A percentile compares a stretch with the other conserved stretches of the same genome.
Conservation (phyloP, 2,888 invertebrate species). For the Calliphora vomitoria region DNA sequence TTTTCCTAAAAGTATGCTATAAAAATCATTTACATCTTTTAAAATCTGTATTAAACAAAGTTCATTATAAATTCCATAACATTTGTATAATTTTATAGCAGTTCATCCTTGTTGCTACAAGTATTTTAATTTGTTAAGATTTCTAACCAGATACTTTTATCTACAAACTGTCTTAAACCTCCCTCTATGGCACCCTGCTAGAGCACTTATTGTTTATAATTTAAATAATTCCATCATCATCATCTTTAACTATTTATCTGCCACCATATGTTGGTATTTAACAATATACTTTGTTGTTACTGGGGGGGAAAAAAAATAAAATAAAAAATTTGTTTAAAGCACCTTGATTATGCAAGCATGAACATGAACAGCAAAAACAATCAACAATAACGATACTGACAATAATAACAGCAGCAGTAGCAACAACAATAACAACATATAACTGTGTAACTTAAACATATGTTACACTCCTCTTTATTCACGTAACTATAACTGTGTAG, state of each 20-base stretch:
- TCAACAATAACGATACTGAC: constrained; percentile 59
- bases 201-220: constrained; percentile 25
- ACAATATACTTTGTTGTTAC: constrained; percentile 41
- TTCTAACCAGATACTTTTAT: not conserved
- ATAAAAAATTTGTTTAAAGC: constrained; percentile 40
- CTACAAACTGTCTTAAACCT: not conserved
- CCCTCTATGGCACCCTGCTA: not conserved
- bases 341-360: constrained; percentile 71
- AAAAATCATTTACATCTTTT: constrained; percentile 8
- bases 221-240: constrained; percentile 51
- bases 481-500: constrained; percentile 4
- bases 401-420: constrained; percentile 44
- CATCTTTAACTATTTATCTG: constrained; percentile 48
- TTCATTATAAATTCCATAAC: constrained; percentile 7
- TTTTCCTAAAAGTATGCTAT: constrained; percentile 18
- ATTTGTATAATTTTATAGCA: constrained; percentile 10
- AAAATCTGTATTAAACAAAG: not conserved
- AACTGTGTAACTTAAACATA: constrained; percentile 54
- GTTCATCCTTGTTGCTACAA: not conserved
- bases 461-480: constrained; percentile 50
- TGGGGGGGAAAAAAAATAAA: not conserved
- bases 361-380: constrained; percentile 46
- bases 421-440: constrained; percentile 18
- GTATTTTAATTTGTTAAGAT: not conserved
- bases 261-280: constrained; percentile 66